Evolutionary conservation across 2,113 vertebrate genomes (phyloP), one percentile per base, ranked within the genome.

Genomic region (Hipposideros armiger): DNA sequence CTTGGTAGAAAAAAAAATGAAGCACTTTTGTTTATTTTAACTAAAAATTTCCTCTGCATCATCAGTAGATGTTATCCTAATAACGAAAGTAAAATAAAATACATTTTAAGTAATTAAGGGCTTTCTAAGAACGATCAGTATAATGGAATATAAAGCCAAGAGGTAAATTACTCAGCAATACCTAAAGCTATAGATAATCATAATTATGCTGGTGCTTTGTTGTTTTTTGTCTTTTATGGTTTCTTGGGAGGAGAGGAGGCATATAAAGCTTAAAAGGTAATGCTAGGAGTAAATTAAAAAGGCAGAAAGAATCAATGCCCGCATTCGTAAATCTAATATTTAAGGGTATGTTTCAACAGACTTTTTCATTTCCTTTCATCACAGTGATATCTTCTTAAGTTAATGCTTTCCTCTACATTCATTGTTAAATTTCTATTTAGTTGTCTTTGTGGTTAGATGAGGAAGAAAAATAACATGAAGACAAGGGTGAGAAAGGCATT

Each of bases 1-100:
- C 95, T 83, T 15, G 58, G 42, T 91, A 22, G 36, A 45, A 88
- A 93, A 97, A 94, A 95, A 10, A 30, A 50, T 9, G 32, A 96
- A 40, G 4, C 4, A 52, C 26, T 1, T 17, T 30, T 54, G 36
- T 19, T 50, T 7, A 47, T 52, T 8, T 56, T 10, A 64, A 32
- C 10, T 7, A 45, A 36, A 45, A 14, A 24, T 86, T 76, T 52
- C 3, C 28, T 83, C 13, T 66, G 30, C 5, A 56, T 77, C 13
- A 16, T 80, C 20, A n/a, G 2, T 4, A 58, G 4, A 4, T 82
- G 3, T 66, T 3, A 42, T 32, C 11, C 40, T 85, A 11, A 13
- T 32, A 50, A 47, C 67, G 22, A 30, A 89, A 69, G 7, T 66
- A 82, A 86, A 77, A 30, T 52, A 70, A 91, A 40, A 66, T 14